Conservation (phyloP, 2,888 invertebrate genomes). For the Amiota communis region DNA sequence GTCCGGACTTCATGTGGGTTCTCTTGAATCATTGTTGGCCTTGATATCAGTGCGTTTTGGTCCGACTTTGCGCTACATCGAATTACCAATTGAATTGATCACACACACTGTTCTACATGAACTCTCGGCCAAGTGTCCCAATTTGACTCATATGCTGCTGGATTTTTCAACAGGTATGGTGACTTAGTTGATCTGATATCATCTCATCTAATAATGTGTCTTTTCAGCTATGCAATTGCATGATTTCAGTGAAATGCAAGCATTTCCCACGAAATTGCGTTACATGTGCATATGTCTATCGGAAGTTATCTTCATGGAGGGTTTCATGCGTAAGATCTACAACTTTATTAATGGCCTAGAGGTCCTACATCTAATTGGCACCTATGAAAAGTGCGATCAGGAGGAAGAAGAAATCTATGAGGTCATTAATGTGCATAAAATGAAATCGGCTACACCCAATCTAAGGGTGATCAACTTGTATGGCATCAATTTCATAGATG, state of each 20-base stretch:
- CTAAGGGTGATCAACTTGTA: conserved; percentile 97
- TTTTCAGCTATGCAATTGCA: conserved; percentile 94
- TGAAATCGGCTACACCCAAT: conserved; percentile 98
- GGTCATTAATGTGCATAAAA: conserved; percentile 98
- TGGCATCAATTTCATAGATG: conserved; percentile 98
- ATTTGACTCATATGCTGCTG: conserved; percentile 94
- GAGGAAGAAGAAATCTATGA: conserved; percentile 99
- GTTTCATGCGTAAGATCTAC: conserved; percentile 99
- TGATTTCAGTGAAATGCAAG: conserved; percentile 99
- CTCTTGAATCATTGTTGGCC: conserved; percentile 88
- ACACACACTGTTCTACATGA: conserved; percentile 98
- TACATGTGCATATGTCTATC: conserved; percentile 97
- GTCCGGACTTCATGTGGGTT: conserved; percentile 84
- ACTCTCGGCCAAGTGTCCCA: conserved; percentile 95
- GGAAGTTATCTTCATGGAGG: conserved; percentile 99
- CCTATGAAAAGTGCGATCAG: conserved; percentile 97
- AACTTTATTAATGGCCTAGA: conserved; percentile 99
- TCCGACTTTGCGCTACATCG: conserved; percentile 90
- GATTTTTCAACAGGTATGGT: conserved; percentile 91
- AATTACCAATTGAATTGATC: conserved; percentile 95
- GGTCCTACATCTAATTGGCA: conserved; percentile 95
- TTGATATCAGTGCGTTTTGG: conserved; percentile 92
- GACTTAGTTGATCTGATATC: not conserved
- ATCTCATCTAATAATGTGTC: not conserved
- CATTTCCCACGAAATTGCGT: conserved; percentile 96